Percentiles rank a stretch among this genome's conserved stretches.
Evolutionary conservation across 2,113 vertebrate genomes (phyloP).

Genomic region (Dinomys branickii): DNA sequence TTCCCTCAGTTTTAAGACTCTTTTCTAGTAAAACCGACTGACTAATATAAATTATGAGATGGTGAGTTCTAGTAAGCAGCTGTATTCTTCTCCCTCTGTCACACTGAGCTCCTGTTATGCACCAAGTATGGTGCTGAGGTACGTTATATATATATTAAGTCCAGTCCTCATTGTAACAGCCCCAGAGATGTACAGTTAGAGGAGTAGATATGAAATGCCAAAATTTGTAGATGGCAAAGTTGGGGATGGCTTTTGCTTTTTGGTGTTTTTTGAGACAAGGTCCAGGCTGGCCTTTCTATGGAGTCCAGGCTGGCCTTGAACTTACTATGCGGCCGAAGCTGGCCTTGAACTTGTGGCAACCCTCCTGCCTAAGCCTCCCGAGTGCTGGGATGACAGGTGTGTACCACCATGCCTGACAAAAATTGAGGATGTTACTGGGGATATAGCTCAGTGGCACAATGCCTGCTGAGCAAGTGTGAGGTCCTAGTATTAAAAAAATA

Average conservation of each 20-base stretch:
- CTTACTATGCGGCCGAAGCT: too few relatives aligned
- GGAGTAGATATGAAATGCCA: not conserved
- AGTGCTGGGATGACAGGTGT: too few relatives aligned
- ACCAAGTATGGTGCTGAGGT: not conserved
- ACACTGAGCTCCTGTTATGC: too few relatives aligned
- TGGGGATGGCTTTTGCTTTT: not conserved
- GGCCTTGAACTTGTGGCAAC: too few relatives aligned
- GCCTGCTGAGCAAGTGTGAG: too few relatives aligned
- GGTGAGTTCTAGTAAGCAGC: not conserved
- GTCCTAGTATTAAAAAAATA: too few relatives aligned
- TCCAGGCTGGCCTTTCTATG: too few relatives aligned
- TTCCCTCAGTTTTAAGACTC: constrained; percentile 37
- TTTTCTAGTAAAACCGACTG: not conserved
- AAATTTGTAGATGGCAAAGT: not conserved
- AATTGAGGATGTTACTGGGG: not conserved
- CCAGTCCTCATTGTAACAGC: not conserved
- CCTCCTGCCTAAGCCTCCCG: too few relatives aligned
- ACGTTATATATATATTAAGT: constrained; percentile 1
- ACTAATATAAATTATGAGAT: not conserved
- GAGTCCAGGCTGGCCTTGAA: too few relatives aligned
- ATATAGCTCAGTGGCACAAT: too few relatives aligned
- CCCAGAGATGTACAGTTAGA: not conserved
- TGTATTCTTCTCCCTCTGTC: not conserved
- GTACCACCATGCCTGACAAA: not conserved
- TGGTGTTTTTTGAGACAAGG: not conserved